Evolutionary conservation across 2,888 invertebrate genomes (phyloP), one percentile per base, ranked within the genome.

Genomic region (Morpho helenor): DNA sequence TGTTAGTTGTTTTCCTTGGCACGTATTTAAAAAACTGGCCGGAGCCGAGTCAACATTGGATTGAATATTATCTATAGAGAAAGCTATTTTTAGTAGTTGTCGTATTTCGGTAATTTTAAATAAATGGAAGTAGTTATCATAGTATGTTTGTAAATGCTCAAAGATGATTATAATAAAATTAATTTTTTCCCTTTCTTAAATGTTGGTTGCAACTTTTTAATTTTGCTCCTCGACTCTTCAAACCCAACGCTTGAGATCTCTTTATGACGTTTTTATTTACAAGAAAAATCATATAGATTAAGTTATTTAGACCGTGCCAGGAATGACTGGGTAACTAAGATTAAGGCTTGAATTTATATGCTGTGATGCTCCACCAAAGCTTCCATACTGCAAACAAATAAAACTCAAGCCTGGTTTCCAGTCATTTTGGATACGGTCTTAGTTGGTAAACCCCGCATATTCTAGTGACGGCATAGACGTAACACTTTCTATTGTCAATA

Each of bases 391-490:
- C 31, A 31, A 31, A 5, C 31, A 31, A 31, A 31, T 10, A 8
- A 16, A 39, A 10, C 49, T 16, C 49, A 40, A 40, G 10, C n/a
- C 40, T 10, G 39, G 52, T 48, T 41, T 7, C 48, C 9, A 48
- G 48, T 48, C 48, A 47, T 9, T 48, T 42, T 23, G 23, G 8
- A 23, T 7, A 42, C 22, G 7, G 54, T 47, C 10, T 48, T 50
- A 56, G 57, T 49, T 45, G 46, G 39, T 52, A 43, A 49, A 53
- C 43, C 56, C 59, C 52, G 56, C 53, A 65, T 66, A 66, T 58
- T 47, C 59, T 83, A 82, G 83, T 75, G 76, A 77, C 80, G 75
- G 75, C 77, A 67, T 74, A 72, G 70, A 60, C 68, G 70, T 72
- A 68, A 70, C 73, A 73, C 67, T 72, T 77, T 77, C 75, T 70